A percentile compares a stretch with the other conserved stretches of the same genome.
These are phyloP conservation scores for Drosophila pseudotalamancana DNA, from an alignment of 2,888 invertebrate species.

Conservation along the genomic window DNA sequence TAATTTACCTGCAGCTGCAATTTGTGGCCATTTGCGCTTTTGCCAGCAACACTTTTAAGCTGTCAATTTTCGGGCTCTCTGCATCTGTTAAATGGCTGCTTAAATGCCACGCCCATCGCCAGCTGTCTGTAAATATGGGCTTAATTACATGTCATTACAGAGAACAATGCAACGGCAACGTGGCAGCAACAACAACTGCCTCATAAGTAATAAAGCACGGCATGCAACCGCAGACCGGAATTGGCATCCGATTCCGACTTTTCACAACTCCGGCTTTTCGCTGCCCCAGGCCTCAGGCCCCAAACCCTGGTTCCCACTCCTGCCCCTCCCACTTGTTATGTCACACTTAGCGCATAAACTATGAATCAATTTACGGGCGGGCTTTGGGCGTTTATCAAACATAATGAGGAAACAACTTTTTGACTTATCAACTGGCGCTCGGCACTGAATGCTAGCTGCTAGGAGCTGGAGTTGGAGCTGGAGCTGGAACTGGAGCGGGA, in stretches of 20 bases:
- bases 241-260: slow-evolving; percentile 38
- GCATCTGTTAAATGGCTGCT: slow-evolving; percentile 73
- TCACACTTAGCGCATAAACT: slow-evolving; percentile 82
- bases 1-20: slow-evolving; percentile 50
- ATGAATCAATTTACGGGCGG: slow-evolving; percentile 74
- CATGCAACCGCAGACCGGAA: slow-evolving; percentile 57
- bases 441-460: slow-evolving; percentile 23
- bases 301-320: too few relatives aligned
- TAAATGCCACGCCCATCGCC: slow-evolving; percentile 69
- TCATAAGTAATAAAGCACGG: slow-evolving; percentile 76
- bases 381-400: slow-evolving; percentile 74
- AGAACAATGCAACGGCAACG: slow-evolving; percentile 43
- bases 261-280: not conserved
- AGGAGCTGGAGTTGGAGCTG: slow-evolving; percentile 27
- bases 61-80: slow-evolving; percentile 73
- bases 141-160: slow-evolving; percentile 83
- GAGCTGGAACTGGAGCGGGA: slow-evolving; percentile 22
- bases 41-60: slow-evolving; percentile 59
- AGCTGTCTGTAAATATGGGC: slow-evolving; percentile 78
- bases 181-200: slow-evolving; percentile 47
- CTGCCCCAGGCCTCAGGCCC: too few relatives aligned
- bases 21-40: slow-evolving; percentile 42
- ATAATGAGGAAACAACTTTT: slow-evolving; percentile 78
- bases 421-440: slow-evolving; percentile 70
- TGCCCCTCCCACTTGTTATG: slow-evolving; percentile 63